These are phyloP conservation scores for Leptinotarsa juncta DNA, from an alignment of 2,888 invertebrate genomes.

Conservation along the genomic window DNA sequence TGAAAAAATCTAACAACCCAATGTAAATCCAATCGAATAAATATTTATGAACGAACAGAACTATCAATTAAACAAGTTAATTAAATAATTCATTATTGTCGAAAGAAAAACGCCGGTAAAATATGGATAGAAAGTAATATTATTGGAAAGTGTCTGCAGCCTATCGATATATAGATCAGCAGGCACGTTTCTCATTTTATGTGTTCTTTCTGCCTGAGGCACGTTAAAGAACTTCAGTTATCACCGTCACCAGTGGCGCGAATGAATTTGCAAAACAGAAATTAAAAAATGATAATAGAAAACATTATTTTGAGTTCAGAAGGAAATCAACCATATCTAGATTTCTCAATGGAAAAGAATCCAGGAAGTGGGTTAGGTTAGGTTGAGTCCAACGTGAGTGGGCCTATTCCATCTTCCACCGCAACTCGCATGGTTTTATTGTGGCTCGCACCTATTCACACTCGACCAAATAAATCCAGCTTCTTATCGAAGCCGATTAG, in stretches of 20 bases:
- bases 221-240: conserved; percentile 2
- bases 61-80: conserved; percentile 34
- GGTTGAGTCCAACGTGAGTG: too few species aligned
- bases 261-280: neutral
- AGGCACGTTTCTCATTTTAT: conserved; percentile 36
- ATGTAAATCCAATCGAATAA: conserved; percentile 17
- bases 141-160: conserved; percentile 51
- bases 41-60: conserved; percentile 16
- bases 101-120: conserved; percentile 38
- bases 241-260: neutral
- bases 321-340: too few species aligned
- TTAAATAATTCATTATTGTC: conserved; percentile 27
- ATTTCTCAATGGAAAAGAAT: too few species aligned
- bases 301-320: too few species aligned
- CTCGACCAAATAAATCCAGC: too few species aligned
- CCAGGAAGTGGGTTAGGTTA: too few species aligned
- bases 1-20: conserved; percentile 4
- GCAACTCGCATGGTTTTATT: too few species aligned
- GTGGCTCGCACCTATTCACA: too few species aligned
- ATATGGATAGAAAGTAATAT: conserved; percentile 51
- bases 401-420: too few species aligned
- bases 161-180: conserved; percentile 35
- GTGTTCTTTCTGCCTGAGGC: conserved; percentile 10
- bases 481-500: too few species aligned
- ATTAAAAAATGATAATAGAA: neutral